Base-by-base conservation (phyloP, 1,140 invertebrate genomes). In the Calliopsis andreniformis region DNA sequence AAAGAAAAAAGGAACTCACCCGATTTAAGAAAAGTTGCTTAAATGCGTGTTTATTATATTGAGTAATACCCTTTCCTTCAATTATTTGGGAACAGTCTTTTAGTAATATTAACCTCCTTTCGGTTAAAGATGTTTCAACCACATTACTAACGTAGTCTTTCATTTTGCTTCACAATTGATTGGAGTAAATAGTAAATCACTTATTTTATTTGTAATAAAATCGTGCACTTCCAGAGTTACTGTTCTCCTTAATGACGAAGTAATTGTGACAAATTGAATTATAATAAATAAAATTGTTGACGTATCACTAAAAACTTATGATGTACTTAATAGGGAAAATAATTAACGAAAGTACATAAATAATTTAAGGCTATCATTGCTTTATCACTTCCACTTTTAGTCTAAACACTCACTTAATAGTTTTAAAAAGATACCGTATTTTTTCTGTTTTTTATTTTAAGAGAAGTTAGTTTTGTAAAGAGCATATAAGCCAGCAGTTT, bases 61-160 rank as follows among this genome's bases (percentile, higher is more conserved):
- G 93, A 56, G 91, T 89, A 7, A 93, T 92, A 2, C 89, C 92
- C 4, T 89, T 88, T 68, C 93, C 92, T 70, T 93, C 93, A 72
- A 96, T 87, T 62, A 95, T 94, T 73, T 94, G 93, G 0, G 94
- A 93, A 72, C 94, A 95, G 58, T 95, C 93, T 82, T 94, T 94
- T 61, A 96, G 85, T 0, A 94, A 91, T 0, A 91, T 88, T 35
- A 92, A 80, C 63, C 94, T 91, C 59, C 92, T 92, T 78, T 95
- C 95, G 66, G 93, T 90, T 0, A 94, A 91, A 84, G 93, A 94
- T 87, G 95, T 95, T 81, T 94, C 93, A 78, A 95, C 95, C 94
- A 95, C 95, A 30, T 93, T 93, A 62, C 94, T 95, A 89, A 93
- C 94, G 42, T 77, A 76, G 47, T 67, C 76, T 42, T 79, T 71